Conservation (phyloP, 30 jellyfish, hydroid and myxozoan genomes). For the Morbakka virulenta region DNA sequence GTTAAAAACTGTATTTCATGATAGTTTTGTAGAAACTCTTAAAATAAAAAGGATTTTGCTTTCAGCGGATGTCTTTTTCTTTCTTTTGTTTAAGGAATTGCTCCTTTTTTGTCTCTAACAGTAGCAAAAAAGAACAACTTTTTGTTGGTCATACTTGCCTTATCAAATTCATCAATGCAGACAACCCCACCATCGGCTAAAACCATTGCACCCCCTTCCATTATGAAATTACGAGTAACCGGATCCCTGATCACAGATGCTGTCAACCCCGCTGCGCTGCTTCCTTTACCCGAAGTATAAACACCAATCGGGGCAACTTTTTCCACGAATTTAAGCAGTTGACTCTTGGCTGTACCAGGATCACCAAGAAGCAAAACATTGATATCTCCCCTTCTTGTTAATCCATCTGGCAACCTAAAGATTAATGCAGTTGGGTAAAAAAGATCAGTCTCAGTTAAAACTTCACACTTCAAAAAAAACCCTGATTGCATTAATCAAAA, state of each 20-base stretch:
- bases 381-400: constrained; percentile 98
- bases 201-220: constrained; percentile 99
- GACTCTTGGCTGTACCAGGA: constrained; percentile 99
- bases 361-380: constrained; percentile 98
- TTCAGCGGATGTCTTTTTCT: no score
- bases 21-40: no score
- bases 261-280: constrained; percentile 99
- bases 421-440: background rate
- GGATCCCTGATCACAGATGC: constrained; percentile 98
- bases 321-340: constrained; percentile 96
- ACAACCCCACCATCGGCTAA: constrained; percentile 99
- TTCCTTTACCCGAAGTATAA: constrained; percentile 99
- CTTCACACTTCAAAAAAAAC: background rate
- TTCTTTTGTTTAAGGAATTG: no score
- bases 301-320: constrained; percentile 99
- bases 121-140: no score
- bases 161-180: constrained; percentile 99
- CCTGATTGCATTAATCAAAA: no score
- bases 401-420: constrained; percentile 96
- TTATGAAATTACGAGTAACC: constrained; percentile 88
- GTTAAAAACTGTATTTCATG: no score
- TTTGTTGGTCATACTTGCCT: no score
- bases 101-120: no score
- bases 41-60: no score
- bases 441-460: background rate